Evolutionary conservation across 2,888 invertebrate genomes (phyloP), one percentile per base, ranked within the genome.

Genomic region (Lepidocyrtoides sp.): DNA sequence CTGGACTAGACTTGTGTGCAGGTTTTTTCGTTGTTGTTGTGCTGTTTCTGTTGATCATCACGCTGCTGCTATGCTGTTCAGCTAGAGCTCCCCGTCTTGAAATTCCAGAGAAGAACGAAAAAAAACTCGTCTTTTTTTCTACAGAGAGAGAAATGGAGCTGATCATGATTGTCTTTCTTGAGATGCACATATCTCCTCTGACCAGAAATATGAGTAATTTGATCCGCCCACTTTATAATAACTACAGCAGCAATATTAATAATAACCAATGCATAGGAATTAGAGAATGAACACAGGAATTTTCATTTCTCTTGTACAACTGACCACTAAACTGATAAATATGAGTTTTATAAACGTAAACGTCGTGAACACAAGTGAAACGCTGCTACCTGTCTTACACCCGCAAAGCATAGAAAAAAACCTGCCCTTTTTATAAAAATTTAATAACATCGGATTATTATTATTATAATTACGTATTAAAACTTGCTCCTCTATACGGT

Each of bases 171-270:
- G 60, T 60, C 7, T 60, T 20, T 17, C 5, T 20, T 20, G 10
- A 41, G 23, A 60, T 60, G 60, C 23, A 75, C 32, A 36, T 75
- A 51, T 66, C 36, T 66, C 29, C 41, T 8, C 51, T 75, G 69
- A 89, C 88, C 82, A 89, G 77, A 89, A 89, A 89, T 90, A 91
- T 90, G 91, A 92, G 92, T 92, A 92, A 92, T 92, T 92, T 92
- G 92, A 92, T 91, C 90, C 92, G 92, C 92, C 92, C 92, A 92
- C 91, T 91, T 90, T 91, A 91, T 88, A 91, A 91, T 86, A 86
- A 86, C 89, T 20, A 83, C 51, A 77, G 17, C 26, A 69, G 26
- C 20, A 69, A 54, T 23, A 82, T 51, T 85, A 75, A 29, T 86
- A 86, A 75, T 69, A 75, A 72, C 26, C 36, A 75, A 88, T 36